These are phyloP conservation scores for Dipodomys ordii DNA, from an alignment of 2,113 vertebrate species.

Conservation along the genomic window DNA sequence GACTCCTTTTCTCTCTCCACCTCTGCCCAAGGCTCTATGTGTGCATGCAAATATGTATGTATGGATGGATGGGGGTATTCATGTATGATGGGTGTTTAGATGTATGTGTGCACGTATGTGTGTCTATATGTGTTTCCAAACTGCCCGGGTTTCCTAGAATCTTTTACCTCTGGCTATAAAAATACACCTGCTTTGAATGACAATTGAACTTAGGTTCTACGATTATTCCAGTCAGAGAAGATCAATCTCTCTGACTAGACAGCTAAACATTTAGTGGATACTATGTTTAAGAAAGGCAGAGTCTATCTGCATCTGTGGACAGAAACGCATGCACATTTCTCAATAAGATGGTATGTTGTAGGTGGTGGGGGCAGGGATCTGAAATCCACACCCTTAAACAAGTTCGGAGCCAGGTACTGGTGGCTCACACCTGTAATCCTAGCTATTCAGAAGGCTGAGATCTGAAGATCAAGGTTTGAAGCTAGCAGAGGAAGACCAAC, in stretches of 20 bases:
- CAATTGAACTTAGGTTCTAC: background rate
- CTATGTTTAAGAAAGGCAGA: accelerated
- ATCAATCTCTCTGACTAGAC: background rate
- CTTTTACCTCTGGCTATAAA: background rate
- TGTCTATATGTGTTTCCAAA: no score
- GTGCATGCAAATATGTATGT: accelerated
- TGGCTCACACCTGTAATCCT: no score
- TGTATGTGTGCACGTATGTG: accelerated
- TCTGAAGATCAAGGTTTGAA: no score
- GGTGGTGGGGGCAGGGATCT: no score
- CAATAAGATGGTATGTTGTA: background rate
- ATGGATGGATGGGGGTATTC: accelerated
- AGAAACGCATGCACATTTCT: accelerated
- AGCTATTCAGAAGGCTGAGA: no score
- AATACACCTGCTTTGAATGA: background rate
- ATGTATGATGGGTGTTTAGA: no score
- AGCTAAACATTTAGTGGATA: background rate
- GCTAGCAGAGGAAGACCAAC: no score
- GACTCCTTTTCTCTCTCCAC: background rate
- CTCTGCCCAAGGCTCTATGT: background rate
- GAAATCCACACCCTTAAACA: background rate
- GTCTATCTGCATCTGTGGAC: accelerated
- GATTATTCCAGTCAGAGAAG: background rate
- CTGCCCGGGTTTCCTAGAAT: background rate
- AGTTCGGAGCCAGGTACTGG: no score